Evolutionary conservation across 2,113 vertebrate genomes (phyloP).

Genomic region (Mustelus asterias): DNA sequence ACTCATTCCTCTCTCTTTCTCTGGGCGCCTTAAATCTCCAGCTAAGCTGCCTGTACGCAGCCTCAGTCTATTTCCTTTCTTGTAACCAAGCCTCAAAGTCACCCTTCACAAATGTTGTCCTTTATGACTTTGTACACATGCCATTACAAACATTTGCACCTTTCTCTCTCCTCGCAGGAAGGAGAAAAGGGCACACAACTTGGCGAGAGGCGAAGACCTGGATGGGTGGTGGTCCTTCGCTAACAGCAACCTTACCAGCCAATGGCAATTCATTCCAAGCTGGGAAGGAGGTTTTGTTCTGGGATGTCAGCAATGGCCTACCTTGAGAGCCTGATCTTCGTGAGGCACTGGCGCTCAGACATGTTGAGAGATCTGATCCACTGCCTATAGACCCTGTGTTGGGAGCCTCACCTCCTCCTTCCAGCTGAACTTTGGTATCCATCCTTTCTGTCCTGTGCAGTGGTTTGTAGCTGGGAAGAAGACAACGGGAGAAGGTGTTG

Average conservation of each 20-base stretch:
- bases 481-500: background rate
- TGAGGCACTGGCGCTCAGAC: background rate
- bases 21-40: background rate
- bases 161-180: background rate
- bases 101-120: background rate
- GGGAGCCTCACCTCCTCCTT: background rate
- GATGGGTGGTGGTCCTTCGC: background rate
- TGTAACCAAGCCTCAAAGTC: background rate
- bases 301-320: background rate
- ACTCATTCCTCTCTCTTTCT: too few relatives aligned
- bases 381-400: background rate
- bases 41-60: background rate
- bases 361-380: background rate
- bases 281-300: background rate
- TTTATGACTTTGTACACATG: background rate
- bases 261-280: background rate
- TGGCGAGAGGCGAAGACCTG: background rate
- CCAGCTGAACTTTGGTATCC: background rate
- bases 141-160: background rate
- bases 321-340: background rate
- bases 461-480: background rate
- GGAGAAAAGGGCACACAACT: background rate
- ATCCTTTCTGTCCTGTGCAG: background rate
- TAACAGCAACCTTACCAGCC: background rate
- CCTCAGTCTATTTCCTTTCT: background rate